Evolutionary conservation across 2,888 invertebrate genomes (phyloP), one percentile per base, ranked within the genome.

Genomic region (Ormyrus labotus): DNA sequence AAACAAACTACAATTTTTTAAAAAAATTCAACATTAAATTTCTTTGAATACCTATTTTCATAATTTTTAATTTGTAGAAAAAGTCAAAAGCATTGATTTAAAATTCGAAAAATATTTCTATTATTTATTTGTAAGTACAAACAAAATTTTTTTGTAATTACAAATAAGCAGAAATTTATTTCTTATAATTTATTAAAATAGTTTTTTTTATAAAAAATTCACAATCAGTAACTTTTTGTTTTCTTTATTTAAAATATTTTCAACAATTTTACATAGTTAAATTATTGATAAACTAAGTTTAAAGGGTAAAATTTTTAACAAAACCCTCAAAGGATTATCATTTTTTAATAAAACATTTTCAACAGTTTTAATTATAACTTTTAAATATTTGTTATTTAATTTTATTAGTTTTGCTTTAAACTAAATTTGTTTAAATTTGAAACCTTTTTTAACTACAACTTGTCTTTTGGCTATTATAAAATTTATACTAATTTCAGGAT

Each of bases 1-100:
- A 81, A 75, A 81, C 57, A 67, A 48, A 70, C 47, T 78, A 70
- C 76, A 55, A 81, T 74, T 81, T 81, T 81, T 73, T 58, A 77
- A 77, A 72, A 73, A 19, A 58, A 68, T 45, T 48, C 65, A 67
- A 64, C n/a, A 70, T 72, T 45, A 64, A 60, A 69, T 10, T 81
- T 81, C 48, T 61, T 78, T 81, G 47, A 58, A 68, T 47, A 64
- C 80, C 80, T 77, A 75, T 48, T 80, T 75, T 61, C 76, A 69
- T 72, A 45, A 63, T 73, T 76, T 67, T 69, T 60, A 19, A 47
- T 68, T 70, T 48, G 13, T 72, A 60, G 13, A n/a, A 67, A n/a
- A 10, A 61, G 10, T 53, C 13, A 65, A 68, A 55, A 69, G 19
- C 9, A 5, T 11, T 75, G 7, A 55, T 68, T 48, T 13, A 71